A percentile compares a stretch with the other conserved stretches of the same genome.
Evolutionary conservation across 1,140 invertebrate genomes (phyloP).

Genomic region (Aethina tumida): DNA sequence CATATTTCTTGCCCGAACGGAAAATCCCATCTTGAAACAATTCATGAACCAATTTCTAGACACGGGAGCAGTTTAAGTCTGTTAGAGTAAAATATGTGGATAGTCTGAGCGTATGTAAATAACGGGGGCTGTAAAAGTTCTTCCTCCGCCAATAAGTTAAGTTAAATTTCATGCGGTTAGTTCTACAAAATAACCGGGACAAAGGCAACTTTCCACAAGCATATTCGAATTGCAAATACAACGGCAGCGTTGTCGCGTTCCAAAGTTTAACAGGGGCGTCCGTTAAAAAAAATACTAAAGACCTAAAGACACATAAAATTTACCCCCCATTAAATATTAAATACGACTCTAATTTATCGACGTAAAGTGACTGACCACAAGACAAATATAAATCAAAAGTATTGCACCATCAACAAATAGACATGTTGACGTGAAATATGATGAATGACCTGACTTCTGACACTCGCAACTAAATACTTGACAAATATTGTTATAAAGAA

Average conservation of each 20-base stretch:
- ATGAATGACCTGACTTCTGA: slow-evolving; percentile 25
- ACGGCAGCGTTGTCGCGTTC: slow-evolving; percentile 23
- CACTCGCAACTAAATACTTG: slow-evolving; percentile 24
- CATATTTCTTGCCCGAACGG: too few species aligned
- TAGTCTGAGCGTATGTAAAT: slow-evolving; percentile 17
- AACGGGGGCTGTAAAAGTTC: slow-evolving; percentile 15
- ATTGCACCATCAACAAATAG: too few species aligned
- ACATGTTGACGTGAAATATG: slow-evolving; percentile 26
- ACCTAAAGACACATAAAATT: too few species aligned
- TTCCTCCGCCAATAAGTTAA: slow-evolving; percentile 19
- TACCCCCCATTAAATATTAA: too few species aligned
- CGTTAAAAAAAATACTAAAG: too few species aligned
- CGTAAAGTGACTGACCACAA: too few species aligned
- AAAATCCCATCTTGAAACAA: too few species aligned
- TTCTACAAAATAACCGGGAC: slow-evolving; percentile 17
- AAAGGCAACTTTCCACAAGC: slow-evolving; percentile 14
- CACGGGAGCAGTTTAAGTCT: too few species aligned
- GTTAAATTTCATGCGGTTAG: slow-evolving; percentile 21
- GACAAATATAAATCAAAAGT: too few species aligned
- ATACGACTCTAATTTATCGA: too few species aligned
- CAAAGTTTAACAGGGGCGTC: too few species aligned
- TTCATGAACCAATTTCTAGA: too few species aligned
- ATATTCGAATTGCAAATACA: slow-evolving; percentile 30
- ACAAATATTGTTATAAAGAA: slow-evolving; percentile 25
- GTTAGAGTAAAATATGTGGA: not conserved